A percentile compares a stretch with the other conserved stretches of the same genome.
These are phyloP conservation scores for Falco novaeseelandiae DNA, from an alignment of 2,797 vertebrate genomes.

Conservation along the genomic window DNA sequence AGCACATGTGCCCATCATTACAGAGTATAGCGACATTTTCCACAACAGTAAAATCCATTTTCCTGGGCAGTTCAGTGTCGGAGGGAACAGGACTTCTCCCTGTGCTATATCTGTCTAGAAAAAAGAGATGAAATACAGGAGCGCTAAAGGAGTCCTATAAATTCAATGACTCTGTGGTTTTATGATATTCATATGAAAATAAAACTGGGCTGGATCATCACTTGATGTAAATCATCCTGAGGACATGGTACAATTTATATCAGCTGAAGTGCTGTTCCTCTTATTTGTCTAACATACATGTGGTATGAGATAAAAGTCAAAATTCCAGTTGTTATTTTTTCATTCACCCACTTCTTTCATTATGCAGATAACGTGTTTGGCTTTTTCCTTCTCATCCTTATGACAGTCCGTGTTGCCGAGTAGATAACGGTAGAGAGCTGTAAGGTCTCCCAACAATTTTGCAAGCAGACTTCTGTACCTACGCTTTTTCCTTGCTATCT, in stretches of 20 bases:
- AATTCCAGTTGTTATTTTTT: background rate
- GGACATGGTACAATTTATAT: background rate
- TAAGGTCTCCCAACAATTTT: background rate
- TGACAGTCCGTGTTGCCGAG: background rate
- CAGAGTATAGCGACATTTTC: background rate
- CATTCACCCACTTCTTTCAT: background rate
- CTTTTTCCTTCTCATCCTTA: background rate
- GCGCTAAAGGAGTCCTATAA: background rate
- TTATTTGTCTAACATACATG: background rate
- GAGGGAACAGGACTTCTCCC: background rate
- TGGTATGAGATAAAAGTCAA: background rate
- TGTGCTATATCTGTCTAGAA: background rate
- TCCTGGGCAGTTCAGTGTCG: background rate
- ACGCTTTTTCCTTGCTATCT: accelerated
- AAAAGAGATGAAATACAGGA: background rate
- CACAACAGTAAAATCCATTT: background rate
- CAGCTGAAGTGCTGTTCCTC: background rate
- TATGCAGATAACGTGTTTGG: background rate
- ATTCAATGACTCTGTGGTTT: background rate
- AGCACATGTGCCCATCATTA: background rate
- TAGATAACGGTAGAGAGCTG: background rate
- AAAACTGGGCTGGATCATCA: background rate
- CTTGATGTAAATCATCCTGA: background rate
- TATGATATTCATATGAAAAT: background rate
- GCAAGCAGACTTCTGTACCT: background rate